Evolutionary conservation across 2,113 vertebrate genomes (phyloP).

Genomic region (Procapra przewalskii): DNA sequence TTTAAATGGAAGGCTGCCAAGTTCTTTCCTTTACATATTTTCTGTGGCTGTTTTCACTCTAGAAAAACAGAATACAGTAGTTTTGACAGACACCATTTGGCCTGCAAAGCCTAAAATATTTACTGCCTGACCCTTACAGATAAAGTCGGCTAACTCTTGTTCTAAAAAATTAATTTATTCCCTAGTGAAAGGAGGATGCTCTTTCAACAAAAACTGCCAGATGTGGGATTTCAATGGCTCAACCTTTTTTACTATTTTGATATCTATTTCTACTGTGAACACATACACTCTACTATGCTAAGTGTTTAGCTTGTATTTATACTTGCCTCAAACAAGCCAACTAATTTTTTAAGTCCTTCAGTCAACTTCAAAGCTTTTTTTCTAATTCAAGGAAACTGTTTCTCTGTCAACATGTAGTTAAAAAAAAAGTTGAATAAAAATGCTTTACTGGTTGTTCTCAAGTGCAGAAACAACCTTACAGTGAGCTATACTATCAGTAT

Average conservation of each 20-base stretch:
- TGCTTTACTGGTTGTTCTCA: background rate
- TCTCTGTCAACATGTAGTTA: background rate
- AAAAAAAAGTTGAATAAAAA: background rate
- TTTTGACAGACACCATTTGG: background rate
- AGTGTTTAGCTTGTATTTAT: background rate
- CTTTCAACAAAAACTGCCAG: background rate
- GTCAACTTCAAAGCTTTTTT: background rate
- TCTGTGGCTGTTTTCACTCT: background rate
- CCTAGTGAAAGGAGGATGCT: background rate
- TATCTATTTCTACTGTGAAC: background rate
- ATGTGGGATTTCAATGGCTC: background rate
- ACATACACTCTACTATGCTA: background rate
- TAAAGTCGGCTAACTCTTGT: rapidly evolving
- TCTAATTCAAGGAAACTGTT: background rate
- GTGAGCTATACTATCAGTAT: background rate
- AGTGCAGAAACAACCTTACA: background rate
- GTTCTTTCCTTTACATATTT: too few species aligned
- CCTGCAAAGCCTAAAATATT: background rate
- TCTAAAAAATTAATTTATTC: background rate
- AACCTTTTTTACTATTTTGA: background rate
- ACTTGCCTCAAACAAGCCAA: background rate
- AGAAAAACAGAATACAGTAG: background rate
- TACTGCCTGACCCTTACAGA: rapidly evolving
- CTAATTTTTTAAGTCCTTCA: background rate
- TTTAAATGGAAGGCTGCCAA: background rate